Base-by-base conservation (phyloP, 2,113 vertebrate species). In the Odocoileus virginianus region DNA sequence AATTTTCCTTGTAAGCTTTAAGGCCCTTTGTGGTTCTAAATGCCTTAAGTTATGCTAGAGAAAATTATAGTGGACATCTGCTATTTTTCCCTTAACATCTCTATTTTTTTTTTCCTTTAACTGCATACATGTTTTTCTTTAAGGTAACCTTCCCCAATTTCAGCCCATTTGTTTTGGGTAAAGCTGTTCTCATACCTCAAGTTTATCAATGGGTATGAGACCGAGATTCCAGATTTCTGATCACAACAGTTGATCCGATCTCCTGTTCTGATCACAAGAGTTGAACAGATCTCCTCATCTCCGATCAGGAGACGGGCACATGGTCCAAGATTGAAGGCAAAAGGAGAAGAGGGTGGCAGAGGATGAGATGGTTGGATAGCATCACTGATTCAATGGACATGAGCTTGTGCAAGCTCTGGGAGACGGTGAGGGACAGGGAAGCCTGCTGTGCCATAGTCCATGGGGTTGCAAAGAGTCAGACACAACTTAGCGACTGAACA, bases 1-100 rank as follows among this genome's bases (percentile, higher is more conserved):
- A 55, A 79, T 58, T 67, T 87, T 91, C 67, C 83, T 67, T 60
- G 76, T 27, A 27, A 45, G 87, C n/a, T 83, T 58, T 36, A 12
- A 88, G n/a, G 36, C 28, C 21, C 47, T 93, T 78, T 33, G 57
- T 78, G 87, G 54, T 43, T 87, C 15, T 52, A 84, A 60, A 47
- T 81, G 19, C n/a, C 85, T 36, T 85, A 85, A 67, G 54, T 82
- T 47, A 81, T 0, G 14, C 30, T 55, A 27, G n/a, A 87, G 61
- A 92, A 91, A 60, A 92, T 45, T 52, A 67, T 15, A 67, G 33
- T 64, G n/a, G 58, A 47, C 54, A 81, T 89, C 60, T 87, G 30
- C 57, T 40, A 21, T 85, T 60, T 87, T 82, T 6, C 4, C 61
- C 25, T 40, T 6, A 76, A 14, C 21, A 78, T 61, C 23, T 91